A percentile compares a stretch with the other conserved stretches of the same genome.
These are phyloP conservation scores for Lithophane leautieri DNA, from an alignment of 2,888 invertebrate genomes.

Conservation along the genomic window DNA sequence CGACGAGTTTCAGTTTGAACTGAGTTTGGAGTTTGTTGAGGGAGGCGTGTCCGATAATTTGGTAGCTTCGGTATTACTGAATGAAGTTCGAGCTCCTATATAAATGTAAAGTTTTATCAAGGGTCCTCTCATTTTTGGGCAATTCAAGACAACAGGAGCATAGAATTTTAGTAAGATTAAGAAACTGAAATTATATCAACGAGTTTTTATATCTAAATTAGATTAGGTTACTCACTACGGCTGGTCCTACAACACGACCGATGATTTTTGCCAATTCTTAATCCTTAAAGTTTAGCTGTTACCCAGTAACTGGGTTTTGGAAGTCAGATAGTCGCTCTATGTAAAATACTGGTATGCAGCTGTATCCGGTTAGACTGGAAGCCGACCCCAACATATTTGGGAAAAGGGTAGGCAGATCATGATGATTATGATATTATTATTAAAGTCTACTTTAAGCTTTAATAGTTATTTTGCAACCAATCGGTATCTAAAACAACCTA, in stretches of 20 bases:
- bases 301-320: too few relatives aligned
- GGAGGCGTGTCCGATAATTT: slow-evolving; percentile 17
- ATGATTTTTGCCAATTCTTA: background rate
- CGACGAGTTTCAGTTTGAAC: slow-evolving; percentile 21
- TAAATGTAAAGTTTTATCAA: slow-evolving; percentile 3
- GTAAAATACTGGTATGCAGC: too few relatives aligned
- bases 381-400: too few relatives aligned
- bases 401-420: too few relatives aligned
- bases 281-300: background rate
- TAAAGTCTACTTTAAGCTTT: background rate
- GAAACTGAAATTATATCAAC: background rate
- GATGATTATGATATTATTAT: background rate
- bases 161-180: background rate
- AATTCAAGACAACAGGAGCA: background rate
- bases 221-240: background rate
- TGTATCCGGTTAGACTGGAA: too few relatives aligned
- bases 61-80: slow-evolving; percentile 9
- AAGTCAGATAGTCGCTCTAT: too few relatives aligned
- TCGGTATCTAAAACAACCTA: slow-evolving; percentile 14
- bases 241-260: background rate
- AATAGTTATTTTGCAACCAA: background rate
- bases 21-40: slow-evolving; percentile 11
- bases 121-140: background rate
- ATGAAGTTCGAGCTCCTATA: background rate
- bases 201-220: background rate